Conservation (phyloP, 2,113 vertebrate species). For the Plecturocebus donacophilus region DNA sequence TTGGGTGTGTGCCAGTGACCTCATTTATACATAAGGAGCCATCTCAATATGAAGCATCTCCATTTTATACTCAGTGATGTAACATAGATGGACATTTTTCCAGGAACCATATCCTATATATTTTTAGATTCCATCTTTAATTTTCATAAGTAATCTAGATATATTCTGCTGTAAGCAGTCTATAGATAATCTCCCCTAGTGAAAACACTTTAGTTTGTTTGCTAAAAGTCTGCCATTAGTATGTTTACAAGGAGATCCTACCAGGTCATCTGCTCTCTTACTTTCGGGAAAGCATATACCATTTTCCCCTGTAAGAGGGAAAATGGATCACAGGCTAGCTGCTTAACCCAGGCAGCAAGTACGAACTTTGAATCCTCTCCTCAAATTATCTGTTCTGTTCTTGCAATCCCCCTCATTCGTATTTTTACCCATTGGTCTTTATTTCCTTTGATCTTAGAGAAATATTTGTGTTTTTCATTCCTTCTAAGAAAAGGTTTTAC, state of each 20-base stretch:
- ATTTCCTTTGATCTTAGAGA: neutral
- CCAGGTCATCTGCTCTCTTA: neutral
- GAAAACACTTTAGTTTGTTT: neutral
- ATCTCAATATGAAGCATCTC: neutral
- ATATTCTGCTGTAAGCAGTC: neutral
- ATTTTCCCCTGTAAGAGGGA: neutral
- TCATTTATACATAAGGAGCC: neutral
- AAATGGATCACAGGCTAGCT: neutral
- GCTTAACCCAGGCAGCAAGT: neutral
- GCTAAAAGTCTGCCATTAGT: neutral
- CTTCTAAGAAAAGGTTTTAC: neutral
- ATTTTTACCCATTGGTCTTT: neutral
- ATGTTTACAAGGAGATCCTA: neutral
- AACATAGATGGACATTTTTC: neutral
- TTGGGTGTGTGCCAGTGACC: neutral
- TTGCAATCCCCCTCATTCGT: neutral
- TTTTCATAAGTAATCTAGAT: neutral
- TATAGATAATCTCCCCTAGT: neutral
- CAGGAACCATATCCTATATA: neutral
- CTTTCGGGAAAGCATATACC: neutral
- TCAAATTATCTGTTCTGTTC: neutral
- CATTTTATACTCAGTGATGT: neutral
- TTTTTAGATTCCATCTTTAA: neutral
- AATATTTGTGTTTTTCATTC: neutral
- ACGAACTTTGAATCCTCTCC: neutral